These are phyloP conservation scores for Hestina assimilis DNA, from an alignment of 1,140 invertebrate species.

Conservation along the genomic window DNA sequence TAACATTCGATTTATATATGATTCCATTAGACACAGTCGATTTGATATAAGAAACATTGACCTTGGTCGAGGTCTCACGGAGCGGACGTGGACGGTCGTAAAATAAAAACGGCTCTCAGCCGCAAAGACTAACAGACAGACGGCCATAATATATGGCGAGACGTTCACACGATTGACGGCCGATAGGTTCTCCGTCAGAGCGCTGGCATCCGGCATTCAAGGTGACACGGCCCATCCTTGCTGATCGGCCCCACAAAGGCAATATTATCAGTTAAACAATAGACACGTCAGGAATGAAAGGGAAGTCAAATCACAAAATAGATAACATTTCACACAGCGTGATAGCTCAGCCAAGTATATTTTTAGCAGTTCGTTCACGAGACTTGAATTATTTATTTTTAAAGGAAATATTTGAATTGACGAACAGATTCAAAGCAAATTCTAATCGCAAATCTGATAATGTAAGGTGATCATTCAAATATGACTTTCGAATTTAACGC, in stretches of 20 bases:
- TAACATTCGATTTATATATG: conserved; percentile 5
- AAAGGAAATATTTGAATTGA: no score
- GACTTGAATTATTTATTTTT: no score
- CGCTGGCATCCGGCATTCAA: conserved; percentile 71
- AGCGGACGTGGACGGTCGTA: conserved; percentile 69
- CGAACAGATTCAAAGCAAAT: conserved; percentile 4
- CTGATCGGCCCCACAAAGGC: conserved; percentile 54
- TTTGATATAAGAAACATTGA: conserved; percentile 49
- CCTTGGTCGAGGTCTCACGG: conserved; percentile 59
- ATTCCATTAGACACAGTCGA: conserved; percentile 40
- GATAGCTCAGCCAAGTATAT: no score
- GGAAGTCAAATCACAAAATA: conserved; percentile 12
- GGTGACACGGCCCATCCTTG: conserved; percentile 70
- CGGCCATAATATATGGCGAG: conserved; percentile 66
- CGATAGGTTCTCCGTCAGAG: conserved; percentile 68
- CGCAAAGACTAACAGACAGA: conserved; percentile 62
- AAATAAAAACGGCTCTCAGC: conserved; percentile 66
- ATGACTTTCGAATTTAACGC: conserved; percentile 28
- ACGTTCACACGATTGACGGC: conserved; percentile 70
- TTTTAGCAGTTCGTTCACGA: no score
- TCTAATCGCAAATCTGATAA: conserved; percentile 10
- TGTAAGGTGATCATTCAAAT: conserved; percentile 18
- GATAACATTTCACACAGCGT: background rate
- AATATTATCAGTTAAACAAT: conserved; percentile 36
- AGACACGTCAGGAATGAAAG: conserved; percentile 12